These are phyloP conservation scores for Diachasmimorpha longicaudata DNA, from an alignment of 1,140 invertebrate genomes.

Conservation along the genomic window DNA sequence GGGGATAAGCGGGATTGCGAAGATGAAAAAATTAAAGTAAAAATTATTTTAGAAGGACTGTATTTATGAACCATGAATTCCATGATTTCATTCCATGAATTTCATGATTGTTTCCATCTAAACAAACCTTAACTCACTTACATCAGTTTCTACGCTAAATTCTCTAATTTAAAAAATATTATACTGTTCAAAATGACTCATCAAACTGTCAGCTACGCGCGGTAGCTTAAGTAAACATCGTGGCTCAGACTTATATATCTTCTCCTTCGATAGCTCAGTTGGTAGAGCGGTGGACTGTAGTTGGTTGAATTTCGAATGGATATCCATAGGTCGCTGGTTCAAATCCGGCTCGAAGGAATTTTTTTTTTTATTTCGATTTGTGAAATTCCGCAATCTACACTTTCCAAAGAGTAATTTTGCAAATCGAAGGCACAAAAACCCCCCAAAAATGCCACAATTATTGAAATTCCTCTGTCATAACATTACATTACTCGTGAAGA, in stretches of 20 bases:
- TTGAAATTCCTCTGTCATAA: too few species aligned
- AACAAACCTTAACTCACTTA: too few species aligned
- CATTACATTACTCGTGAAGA: too few species aligned
- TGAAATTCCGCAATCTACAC: too few species aligned
- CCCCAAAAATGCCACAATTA: too few species aligned
- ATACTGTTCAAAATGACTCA: too few species aligned
- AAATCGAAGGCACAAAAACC: too few species aligned
- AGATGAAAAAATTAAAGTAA: not conserved
- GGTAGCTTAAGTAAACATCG: not conserved
- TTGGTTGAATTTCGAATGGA: conserved; percentile 65
- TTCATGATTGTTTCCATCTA: too few species aligned
- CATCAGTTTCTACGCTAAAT: not conserved
- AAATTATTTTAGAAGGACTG: too few species aligned
- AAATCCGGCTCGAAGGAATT: conserved; percentile 72
- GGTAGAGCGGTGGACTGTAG: conserved; percentile 90
- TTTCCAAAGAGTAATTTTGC: too few species aligned
- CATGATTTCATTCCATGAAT: too few species aligned
- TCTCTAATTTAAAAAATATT: not conserved
- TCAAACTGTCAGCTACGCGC: not conserved
- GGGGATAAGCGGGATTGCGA: not conserved
- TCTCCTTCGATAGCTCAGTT: conserved; percentile 83
- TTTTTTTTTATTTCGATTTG: not conserved
- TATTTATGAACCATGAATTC: too few species aligned
- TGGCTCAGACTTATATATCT: not conserved
- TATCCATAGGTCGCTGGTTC: conserved; percentile 75